These are phyloP conservation scores for Corapipo altera DNA, from an alignment of 2,113 vertebrate species.

Conservation along the genomic window DNA sequence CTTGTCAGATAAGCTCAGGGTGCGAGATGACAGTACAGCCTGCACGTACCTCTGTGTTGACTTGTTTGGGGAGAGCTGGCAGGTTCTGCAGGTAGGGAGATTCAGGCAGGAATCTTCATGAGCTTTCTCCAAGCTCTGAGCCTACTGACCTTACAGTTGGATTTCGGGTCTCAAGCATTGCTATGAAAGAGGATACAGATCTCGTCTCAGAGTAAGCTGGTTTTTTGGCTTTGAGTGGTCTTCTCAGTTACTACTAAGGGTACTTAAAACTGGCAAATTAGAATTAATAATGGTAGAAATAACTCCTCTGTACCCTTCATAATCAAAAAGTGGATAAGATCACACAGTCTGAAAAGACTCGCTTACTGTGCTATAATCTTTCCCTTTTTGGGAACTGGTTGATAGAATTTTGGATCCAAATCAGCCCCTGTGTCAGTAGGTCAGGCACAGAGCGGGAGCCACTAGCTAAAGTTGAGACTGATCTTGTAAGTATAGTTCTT, in stretches of 20 bases:
- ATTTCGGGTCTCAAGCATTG: neutral
- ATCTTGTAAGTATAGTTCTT: neutral
- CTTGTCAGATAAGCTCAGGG: neutral
- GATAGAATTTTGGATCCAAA: neutral
- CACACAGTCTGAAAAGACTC: neutral
- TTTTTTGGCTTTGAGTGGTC: neutral
- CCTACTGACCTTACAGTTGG: rapidly evolving
- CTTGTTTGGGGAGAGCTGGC: neutral
- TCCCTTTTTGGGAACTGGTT: neutral
- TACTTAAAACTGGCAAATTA: neutral
- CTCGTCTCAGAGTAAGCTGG: neutral
- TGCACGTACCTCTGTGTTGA: neutral
- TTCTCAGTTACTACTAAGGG: neutral
- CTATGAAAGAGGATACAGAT: neutral
- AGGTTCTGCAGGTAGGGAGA: neutral
- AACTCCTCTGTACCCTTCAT: neutral
- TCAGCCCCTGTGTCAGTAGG: neutral
- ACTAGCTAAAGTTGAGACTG: neutral
- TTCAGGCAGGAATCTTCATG: neutral
- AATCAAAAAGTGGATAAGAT: neutral
- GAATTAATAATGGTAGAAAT: neutral
- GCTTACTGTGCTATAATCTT: neutral
- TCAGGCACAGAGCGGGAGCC: neutral
- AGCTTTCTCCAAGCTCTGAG: neutral
- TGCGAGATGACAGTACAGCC: neutral